These are phyloP conservation scores for Chaitophorus viminalis DNA, from an alignment of 2,888 invertebrate species.

Conservation along the genomic window DNA sequence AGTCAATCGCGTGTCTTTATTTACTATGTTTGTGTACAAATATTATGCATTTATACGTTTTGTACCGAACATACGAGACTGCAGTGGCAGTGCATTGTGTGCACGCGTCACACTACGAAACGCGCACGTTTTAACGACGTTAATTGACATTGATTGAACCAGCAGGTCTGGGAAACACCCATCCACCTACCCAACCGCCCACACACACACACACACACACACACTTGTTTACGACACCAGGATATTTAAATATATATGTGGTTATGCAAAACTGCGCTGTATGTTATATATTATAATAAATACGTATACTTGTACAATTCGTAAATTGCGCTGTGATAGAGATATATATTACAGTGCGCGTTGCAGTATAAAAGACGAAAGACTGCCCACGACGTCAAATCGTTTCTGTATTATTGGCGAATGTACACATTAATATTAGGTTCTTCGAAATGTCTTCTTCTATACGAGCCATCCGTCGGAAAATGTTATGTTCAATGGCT, in stretches of 20 bases:
- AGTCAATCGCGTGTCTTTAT: no score
- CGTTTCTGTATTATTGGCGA: no score
- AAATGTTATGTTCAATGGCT: no score
- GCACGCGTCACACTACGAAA: background rate
- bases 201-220: background rate
- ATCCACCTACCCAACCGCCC: no score
- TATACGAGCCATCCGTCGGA: no score
- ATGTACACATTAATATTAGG: no score
- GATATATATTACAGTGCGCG: background rate
- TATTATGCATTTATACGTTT: background rate
- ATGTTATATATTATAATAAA: background rate
- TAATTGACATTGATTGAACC: conserved; percentile 48
- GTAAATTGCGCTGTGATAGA: background rate
- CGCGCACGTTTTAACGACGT: conserved; percentile 8
- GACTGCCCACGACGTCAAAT: no score
- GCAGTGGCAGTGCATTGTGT: background rate
- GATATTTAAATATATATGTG: background rate
- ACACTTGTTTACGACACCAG: background rate
- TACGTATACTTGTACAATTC: background rate
- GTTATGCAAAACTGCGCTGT: background rate
- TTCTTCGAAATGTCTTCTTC: no score
- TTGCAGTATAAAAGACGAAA: no score
- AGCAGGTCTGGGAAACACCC: background rate
- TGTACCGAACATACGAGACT: background rate
- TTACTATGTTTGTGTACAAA: no score